These are phyloP conservation scores for Marmota flaviventris DNA, from an alignment of 2,113 vertebrate species.

Conservation along the genomic window DNA sequence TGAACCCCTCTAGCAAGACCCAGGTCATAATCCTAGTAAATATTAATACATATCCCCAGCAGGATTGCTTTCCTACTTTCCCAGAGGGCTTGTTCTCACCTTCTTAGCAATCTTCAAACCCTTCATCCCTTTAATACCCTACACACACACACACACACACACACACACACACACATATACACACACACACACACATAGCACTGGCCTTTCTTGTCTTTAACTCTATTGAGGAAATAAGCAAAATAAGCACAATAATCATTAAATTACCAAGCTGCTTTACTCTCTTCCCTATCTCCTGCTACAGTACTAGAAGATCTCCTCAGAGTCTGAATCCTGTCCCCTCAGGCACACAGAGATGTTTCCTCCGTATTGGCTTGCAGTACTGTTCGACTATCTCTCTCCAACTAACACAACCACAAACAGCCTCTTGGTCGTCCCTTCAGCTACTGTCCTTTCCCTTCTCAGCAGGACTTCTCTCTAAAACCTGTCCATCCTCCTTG, in stretches of 20 bases:
- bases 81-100: background rate
- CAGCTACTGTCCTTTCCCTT: background rate
- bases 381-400: background rate
- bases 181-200: background rate
- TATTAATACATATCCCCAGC: background rate
- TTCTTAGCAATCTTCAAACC: background rate
- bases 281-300: background rate
- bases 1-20: slow-evolving; percentile 16
- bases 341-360: background rate
- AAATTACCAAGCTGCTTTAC: background rate
- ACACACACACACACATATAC: background rate
- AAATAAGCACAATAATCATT: background rate
- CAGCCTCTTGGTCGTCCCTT: background rate
- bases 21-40: background rate
- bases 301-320: too few relatives aligned
- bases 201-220: background rate
- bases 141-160: background rate
- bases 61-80: background rate
- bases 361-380: background rate
- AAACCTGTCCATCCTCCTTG: background rate
- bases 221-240: slow-evolving; percentile 4
- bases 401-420: background rate
- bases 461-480: background rate
- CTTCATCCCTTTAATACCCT: background rate
- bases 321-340: background rate